These are phyloP conservation scores for Camponotus fellah DNA, from an alignment of 2,888 invertebrate species.

Conservation along the genomic window DNA sequence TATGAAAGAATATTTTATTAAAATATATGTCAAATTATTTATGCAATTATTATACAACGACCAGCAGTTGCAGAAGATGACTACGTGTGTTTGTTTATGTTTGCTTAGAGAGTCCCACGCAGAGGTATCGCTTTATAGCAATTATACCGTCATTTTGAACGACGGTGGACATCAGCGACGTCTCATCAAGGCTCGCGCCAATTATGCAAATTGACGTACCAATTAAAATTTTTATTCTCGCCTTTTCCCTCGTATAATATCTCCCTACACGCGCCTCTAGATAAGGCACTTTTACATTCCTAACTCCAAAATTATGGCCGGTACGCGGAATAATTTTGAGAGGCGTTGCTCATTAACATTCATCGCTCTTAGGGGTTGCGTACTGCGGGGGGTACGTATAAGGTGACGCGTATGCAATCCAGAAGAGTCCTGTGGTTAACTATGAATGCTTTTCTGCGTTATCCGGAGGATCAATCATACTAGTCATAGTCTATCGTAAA, in stretches of 20 bases:
- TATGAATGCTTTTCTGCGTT: constrained; percentile 65
- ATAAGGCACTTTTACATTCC: constrained; percentile 39
- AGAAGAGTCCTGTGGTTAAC: constrained; percentile 73
- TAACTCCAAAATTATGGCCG: constrained; percentile 70
- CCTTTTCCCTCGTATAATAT: constrained; percentile 28
- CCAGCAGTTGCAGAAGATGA: neutral
- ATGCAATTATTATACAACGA: neutral
- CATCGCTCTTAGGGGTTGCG: constrained; percentile 58
- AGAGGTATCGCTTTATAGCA: constrained; percentile 50
- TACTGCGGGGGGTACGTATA: constrained; percentile 67
- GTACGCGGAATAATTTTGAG: constrained; percentile 61
- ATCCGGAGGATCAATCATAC: constrained; percentile 72
- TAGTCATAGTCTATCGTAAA: constrained; percentile 58
- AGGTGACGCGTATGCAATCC: constrained; percentile 42
- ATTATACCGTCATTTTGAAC: constrained; percentile 63
- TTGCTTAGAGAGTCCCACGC: neutral
- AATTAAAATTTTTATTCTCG: constrained; percentile 64
- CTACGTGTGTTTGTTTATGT: constrained; percentile 10
- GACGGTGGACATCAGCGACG: constrained; percentile 47
- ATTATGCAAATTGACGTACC: constrained; percentile 73
- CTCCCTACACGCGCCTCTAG: constrained; percentile 4
- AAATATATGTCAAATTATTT: neutral
- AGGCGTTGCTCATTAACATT: constrained; percentile 68
- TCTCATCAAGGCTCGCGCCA: constrained; percentile 67
- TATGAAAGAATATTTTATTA: neutral